A percentile compares a stretch with the other conserved stretches of the same genome.
phyloP scores from a whole-genome alignment of 2,888 invertebrate species.

The Trachelus iudaicus region DNA sequence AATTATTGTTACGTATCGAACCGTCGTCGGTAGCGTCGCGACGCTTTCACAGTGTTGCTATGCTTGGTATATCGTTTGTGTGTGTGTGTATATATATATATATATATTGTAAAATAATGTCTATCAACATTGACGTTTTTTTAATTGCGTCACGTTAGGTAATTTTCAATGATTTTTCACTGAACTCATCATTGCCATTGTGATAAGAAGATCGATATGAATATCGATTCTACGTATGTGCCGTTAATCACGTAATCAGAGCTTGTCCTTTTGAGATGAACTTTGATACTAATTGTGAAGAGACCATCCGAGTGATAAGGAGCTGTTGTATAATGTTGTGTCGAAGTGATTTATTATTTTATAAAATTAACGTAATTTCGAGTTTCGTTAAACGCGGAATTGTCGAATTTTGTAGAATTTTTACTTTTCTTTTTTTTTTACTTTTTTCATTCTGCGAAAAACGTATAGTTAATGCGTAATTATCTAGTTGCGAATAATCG shows the following conservation, averaged over 20 bases:
- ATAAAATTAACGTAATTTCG: background rate
- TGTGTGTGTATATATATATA: background rate
- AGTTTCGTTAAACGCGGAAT: background rate
- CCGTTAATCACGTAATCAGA: constrained; percentile 42
- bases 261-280: constrained; percentile 34
- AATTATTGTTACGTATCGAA: background rate
- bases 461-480: background rate
- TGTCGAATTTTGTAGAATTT: background rate
- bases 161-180: background rate
- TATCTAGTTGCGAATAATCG: background rate
- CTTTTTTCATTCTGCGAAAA: background rate
- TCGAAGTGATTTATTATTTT: background rate
- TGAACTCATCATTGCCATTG: background rate
- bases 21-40: background rate
- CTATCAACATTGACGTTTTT: background rate
- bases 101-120: background rate
- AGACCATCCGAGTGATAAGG: constrained; percentile 29
- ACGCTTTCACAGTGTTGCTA: background rate
- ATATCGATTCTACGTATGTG: constrained; percentile 28
- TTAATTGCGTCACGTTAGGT: background rate
- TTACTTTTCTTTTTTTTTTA: background rate
- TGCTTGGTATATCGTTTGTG: background rate
- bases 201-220: background rate
- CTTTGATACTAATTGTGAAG: constrained; percentile 41
- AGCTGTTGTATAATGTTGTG: background rate